Evolutionary conservation across 2,888 invertebrate species (phyloP).

Genomic region (Chydorus sphaericus): DNA sequence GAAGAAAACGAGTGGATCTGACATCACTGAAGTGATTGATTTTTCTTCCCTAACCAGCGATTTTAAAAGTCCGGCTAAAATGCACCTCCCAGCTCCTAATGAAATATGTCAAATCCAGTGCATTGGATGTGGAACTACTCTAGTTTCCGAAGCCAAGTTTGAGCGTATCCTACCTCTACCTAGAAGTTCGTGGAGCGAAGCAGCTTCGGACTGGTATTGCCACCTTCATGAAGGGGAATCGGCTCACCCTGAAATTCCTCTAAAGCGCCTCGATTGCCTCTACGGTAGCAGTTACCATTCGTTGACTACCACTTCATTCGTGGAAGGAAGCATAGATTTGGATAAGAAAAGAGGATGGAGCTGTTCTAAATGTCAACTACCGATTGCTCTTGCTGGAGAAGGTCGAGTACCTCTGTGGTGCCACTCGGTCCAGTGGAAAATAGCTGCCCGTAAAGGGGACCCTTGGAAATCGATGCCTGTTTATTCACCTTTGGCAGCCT

Average conservation of each 20-base stretch:
- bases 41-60: neutral
- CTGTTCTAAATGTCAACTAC: neutral
- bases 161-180: slow-evolving; percentile 41
- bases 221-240: slow-evolving; percentile 30
- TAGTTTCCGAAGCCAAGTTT: neutral
- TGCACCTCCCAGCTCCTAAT: neutral
- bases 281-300: slow-evolving; percentile 42
- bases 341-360: neutral
- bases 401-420: neutral
- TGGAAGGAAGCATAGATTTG: neutral
- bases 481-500: neutral
- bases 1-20: neutral
- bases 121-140: neutral
- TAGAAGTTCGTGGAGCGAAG: slow-evolving; percentile 38
- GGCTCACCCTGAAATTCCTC: neutral
- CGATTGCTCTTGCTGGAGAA: neutral
- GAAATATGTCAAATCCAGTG: neutral
- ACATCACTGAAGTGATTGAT: neutral
- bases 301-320: slow-evolving; percentile 32
- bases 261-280: slow-evolving; percentile 32
- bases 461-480: neutral
- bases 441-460: neutral
- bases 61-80: neutral
- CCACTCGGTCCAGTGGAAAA: neutral
- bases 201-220: slow-evolving; percentile 48